Evolutionary conservation across 2,888 invertebrate species (phyloP), one percentile per base, ranked within the genome.

Genomic region (Atethmia centrago): DNA sequence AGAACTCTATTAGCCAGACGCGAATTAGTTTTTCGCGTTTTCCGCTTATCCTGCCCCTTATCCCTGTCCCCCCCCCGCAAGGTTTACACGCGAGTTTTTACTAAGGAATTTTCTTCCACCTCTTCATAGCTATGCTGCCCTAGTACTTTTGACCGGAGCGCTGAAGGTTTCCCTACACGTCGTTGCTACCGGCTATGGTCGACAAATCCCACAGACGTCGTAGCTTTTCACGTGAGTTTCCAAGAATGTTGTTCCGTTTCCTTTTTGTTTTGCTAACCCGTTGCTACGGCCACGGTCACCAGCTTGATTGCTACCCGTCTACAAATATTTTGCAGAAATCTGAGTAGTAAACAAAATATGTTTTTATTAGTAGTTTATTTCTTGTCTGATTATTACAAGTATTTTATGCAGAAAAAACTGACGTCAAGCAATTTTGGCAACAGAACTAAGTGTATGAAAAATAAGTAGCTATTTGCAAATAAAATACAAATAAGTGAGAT

Each of bases 1-100:
- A 93, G 93, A 92, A 92, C 92, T 91, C 93, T 93, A 92, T 92
- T 93, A 81, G 83, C 87, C 91, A 92, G 91, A 88, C 88, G 88
- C 85, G 92, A 92, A 92, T 95, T 94, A 94, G 94, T 93, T 93
- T 92, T 90, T 73, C 90, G 86, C 85, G 93, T 93, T 93, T 92
- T 89, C 69, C 90, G 87, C 84, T 93, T 92, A 92, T 93, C 91
- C n/a, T n/a, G n/a, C n/a, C 79, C 69, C 73, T 81, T 76, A 81
- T 79, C 79, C 70, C 67, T n/a, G 73, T 2, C 16, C 12, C 65
- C 47, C 16, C 12, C 65, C 47, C 47, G 14, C 25, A 28, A 58
- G 25, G 14, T 36, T 59, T 56, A 47, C 28, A 36, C 14, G 5
- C 10, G 12, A 56, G 71, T 87, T 74, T 86, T 83, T 78, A 82